Base-by-base conservation (phyloP, 2,797 vertebrate species). In the Anolis apletophallus region DNA sequence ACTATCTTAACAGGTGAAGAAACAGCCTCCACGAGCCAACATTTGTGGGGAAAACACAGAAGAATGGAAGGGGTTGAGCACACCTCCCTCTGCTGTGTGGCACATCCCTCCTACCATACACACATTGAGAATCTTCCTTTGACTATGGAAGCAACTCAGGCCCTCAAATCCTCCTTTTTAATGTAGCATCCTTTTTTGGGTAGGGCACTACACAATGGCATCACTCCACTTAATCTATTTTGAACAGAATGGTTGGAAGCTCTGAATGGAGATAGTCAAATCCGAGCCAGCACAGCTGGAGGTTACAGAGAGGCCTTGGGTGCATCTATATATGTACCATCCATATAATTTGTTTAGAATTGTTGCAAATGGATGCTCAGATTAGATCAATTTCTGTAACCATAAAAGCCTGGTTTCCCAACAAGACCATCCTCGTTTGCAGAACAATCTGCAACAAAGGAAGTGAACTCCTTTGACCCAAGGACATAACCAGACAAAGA, bases 391-490 rank as follows among this genome's bases (percentile, higher is more conserved):
- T 85, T 88, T 83, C 81, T 67, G 67, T 76, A 86, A n/a, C 26
- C 80, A 26, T 67, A 54, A 73, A 67, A 64, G 36, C 57, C 85
- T 61, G 23, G 71, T 40, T 90, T 87, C 91, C 68, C 81, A 84
- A 81, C 85, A 88, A 85, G n/a, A 64, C 16, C 16, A 61, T 78
- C 61, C 80, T 59, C 26, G n/a, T 83, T 84, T 84, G 52, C 52
- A 69, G 76, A 83, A 86, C 71, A 12, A 54, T 59, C 61, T 29
- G 36, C 68, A 59, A 55, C 75, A 55, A 50, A 84, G 69, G 52
- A 84, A 84, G 77, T 84, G 81, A 34, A 40, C 74, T 79, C 32
- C 54, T 83, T 83, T 88, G 84, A 75, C 77, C 68, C 52, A 83
- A 68, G 55, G 80, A 2, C 34, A 52, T 90, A 74, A 88, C 61